phyloP scores from a whole-genome alignment of 2,113 vertebrate genomes.

The Delphinus delphis region DNA sequence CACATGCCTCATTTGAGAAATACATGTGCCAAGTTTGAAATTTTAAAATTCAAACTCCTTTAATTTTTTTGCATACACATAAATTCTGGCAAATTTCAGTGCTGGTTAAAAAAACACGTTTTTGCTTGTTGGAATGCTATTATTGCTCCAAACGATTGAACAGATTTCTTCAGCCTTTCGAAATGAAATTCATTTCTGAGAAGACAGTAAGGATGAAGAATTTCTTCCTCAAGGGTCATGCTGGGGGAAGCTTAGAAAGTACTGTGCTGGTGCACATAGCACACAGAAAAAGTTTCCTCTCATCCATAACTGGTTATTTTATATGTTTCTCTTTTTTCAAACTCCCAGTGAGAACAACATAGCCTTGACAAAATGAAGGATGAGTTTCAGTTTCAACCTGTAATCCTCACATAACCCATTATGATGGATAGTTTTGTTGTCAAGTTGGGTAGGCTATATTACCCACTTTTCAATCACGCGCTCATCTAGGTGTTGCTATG shows the following conservation, averaged over 20 bases:
- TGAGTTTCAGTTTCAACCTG: background rate
- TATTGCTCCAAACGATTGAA: conserved; percentile 68
- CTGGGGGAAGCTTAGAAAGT: conserved; percentile 36
- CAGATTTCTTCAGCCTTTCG: conserved; percentile 71
- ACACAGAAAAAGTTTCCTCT: background rate
- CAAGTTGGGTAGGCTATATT: background rate
- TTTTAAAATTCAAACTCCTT: conserved; percentile 75
- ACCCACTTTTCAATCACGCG: background rate
- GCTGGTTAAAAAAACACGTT: conserved; percentile 51
- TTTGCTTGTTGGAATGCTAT: conserved; percentile 74
- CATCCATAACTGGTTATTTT: background rate
- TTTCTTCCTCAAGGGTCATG: conserved; percentile 49
- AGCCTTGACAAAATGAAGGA: background rate
- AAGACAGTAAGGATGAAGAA: conserved; percentile 57
- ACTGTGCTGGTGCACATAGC: background rate
- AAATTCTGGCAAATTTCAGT: conserved; percentile 75
- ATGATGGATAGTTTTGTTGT: background rate
- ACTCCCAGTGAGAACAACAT: background rate
- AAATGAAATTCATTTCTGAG: conserved; percentile 66
- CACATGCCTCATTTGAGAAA: conserved; percentile 64
- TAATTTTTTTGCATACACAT: conserved; percentile 70
- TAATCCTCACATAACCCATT: background rate
- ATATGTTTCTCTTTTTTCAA: background rate
- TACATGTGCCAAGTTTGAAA: conserved; percentile 69
- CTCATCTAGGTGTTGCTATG: background rate